Percentiles rank a stretch among this genome's conserved stretches.
These are phyloP conservation scores for Melanophora roralis DNA, from an alignment of 2,888 invertebrate genomes.

Conservation along the genomic window DNA sequence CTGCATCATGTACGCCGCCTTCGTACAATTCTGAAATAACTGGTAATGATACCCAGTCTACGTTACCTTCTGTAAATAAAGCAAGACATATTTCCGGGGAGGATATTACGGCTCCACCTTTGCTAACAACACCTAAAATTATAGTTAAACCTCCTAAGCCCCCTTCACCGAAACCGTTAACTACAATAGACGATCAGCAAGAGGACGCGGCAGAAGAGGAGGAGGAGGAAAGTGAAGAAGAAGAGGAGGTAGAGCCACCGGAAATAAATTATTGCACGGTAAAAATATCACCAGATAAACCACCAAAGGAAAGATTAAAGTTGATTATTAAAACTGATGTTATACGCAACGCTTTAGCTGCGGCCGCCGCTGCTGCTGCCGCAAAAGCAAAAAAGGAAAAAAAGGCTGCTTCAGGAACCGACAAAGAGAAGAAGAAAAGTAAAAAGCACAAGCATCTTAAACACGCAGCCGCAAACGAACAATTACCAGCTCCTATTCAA, in stretches of 20 bases:
- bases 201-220: conserved; percentile 66
- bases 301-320: conserved; percentile 79
- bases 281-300: conserved; percentile 76
- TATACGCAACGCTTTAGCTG: conserved; percentile 75
- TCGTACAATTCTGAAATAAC: conserved; percentile 66
- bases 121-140: conserved; percentile 70
- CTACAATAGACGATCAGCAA: conserved; percentile 10
- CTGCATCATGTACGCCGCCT: conserved; percentile 75
- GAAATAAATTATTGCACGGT: conserved; percentile 76
- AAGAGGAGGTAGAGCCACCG: conserved; percentile 71
- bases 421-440: conserved; percentile 71
- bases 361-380: conserved; percentile 74
- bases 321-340: conserved; percentile 76
- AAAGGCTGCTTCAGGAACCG: conserved; percentile 46
- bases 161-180: conserved; percentile 62
- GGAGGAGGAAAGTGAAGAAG: conserved; percentile 58
- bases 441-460: conserved; percentile 75
- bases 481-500: conserved; percentile 55
- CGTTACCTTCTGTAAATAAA: conserved; percentile 45
- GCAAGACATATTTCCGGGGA: conserved; percentile 63
- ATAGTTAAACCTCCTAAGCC: conserved; percentile 70
- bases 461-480: conserved; percentile 66
- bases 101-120: conserved; percentile 48
- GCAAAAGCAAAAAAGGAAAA: conserved; percentile 66
- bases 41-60: conserved; percentile 47